Conservation (phyloP, 2,113 vertebrate genomes). For the Psittacara wagleri region DNA sequence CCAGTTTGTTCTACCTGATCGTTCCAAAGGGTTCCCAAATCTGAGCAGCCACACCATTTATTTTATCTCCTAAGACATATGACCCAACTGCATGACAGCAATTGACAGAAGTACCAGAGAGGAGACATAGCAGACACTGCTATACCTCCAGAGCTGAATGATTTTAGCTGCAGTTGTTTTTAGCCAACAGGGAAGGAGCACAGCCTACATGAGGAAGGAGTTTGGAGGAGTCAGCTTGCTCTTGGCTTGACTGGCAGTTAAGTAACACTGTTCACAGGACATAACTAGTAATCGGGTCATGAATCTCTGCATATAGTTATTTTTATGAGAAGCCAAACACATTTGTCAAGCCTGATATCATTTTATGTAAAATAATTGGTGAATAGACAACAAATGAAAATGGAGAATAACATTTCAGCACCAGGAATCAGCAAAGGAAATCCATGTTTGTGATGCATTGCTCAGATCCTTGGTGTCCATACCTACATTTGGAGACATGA, state of each 20-base stretch:
- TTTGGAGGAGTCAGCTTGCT: not conserved
- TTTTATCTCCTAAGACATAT: not conserved
- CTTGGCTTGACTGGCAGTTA: not conserved
- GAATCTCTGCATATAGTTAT: slow-evolving; percentile 3
- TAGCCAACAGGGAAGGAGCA: not conserved
- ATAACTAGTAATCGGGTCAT: slow-evolving; percentile 6
- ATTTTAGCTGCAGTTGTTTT: not conserved
- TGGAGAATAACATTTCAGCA: not conserved
- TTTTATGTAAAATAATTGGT: not conserved
- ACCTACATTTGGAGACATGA: not conserved
- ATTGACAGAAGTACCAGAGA: not conserved
- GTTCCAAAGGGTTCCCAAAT: not conserved
- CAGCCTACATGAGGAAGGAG: not conserved
- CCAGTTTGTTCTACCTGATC: too few relatives aligned
- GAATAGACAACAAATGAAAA: not conserved
- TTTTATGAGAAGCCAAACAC: slow-evolving; percentile 11
- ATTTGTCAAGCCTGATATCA: not conserved
- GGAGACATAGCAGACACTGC: not conserved
- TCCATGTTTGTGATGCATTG: not conserved
- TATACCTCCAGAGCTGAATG: not conserved
- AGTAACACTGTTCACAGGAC: not conserved
- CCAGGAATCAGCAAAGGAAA: not conserved
- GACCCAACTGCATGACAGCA: not conserved
- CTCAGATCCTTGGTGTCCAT: not conserved
- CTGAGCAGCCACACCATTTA: not conserved